Conservation (phyloP, 35 echinoderm and acorn worm species). For the Strongylocentrotus purpuratus region DNA sequence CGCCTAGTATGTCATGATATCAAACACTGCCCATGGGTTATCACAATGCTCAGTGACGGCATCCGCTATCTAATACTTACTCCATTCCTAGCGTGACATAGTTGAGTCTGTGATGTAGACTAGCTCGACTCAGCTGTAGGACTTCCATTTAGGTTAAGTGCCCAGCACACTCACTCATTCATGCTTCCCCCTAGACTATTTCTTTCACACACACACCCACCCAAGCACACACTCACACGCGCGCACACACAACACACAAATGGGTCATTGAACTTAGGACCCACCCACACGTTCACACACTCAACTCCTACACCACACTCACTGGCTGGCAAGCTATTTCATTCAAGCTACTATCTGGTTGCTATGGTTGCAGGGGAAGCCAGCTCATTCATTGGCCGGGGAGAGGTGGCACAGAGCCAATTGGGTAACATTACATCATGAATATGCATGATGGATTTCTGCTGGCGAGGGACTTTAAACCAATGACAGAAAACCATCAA, state of each 20-base stretch:
- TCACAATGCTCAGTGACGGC: not conserved
- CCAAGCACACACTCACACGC: not conserved
- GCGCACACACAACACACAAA: not conserved
- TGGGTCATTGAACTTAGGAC: conserved; percentile 36
- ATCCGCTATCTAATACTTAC: not conserved
- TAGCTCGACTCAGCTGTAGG: not conserved
- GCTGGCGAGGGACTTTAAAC: not conserved
- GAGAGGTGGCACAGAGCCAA: not conserved
- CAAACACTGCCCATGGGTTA: not conserved
- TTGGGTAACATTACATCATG: not conserved
- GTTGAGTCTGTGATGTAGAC: not conserved
- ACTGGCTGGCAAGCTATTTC: not conserved
- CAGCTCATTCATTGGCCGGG: not conserved
- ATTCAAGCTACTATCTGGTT: conserved; percentile 18
- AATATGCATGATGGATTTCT: conserved; percentile 28
- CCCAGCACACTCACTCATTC: conserved; percentile 8
- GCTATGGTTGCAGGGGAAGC: conserved; percentile 23
- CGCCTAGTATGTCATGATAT: not conserved
- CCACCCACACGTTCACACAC: conserved; percentile 28
- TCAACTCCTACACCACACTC: not conserved
- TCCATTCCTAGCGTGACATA: not conserved
- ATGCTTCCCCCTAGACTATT: conserved; percentile 9
- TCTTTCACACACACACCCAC: not conserved
- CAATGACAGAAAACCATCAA: conserved; percentile 12
- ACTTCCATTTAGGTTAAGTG: not conserved